phyloP scores from a whole-genome alignment of 2,888 invertebrate genomes.

The Fragum sueziense region DNA sequence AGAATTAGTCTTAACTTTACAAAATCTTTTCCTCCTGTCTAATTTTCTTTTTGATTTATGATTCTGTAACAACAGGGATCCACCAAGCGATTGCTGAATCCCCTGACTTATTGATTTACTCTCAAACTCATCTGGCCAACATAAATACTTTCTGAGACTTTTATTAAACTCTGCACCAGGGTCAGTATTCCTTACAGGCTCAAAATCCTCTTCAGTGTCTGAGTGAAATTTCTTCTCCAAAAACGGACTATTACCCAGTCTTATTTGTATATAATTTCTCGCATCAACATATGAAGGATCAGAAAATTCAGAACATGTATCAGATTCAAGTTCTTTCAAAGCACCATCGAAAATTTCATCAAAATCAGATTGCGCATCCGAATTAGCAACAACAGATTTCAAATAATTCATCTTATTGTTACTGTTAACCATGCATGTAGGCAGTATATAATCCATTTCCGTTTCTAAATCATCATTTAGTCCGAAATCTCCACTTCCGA shows the following conservation, averaged over 20 bases:
- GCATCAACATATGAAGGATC: constrained; percentile 53
- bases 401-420: constrained; percentile 1
- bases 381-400: neutral
- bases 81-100: neutral
- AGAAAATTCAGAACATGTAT: constrained; percentile 59
- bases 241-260: constrained; percentile 48
- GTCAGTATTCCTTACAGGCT: constrained; percentile 39
- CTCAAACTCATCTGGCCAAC: constrained; percentile 43
- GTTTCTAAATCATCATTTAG: constrained; percentile 30
- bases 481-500: neutral
- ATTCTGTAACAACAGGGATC: neutral
- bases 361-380: neutral
- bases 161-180: constrained; percentile 44
- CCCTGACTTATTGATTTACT: neutral
- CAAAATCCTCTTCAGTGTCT: constrained; percentile 33
- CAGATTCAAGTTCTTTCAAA: constrained; percentile 51
- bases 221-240: constrained; percentile 30
- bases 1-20: neutral
- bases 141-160: constrained; percentile 53
- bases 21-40: constrained; percentile 2
- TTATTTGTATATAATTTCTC: constrained; percentile 45
- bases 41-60: neutral
- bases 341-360: constrained; percentile 47
- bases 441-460: constrained; percentile 53
- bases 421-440: constrained; percentile 42